These are phyloP conservation scores for Triops cancriformis DNA, from an alignment of 1,140 invertebrate species.

Conservation along the genomic window DNA sequence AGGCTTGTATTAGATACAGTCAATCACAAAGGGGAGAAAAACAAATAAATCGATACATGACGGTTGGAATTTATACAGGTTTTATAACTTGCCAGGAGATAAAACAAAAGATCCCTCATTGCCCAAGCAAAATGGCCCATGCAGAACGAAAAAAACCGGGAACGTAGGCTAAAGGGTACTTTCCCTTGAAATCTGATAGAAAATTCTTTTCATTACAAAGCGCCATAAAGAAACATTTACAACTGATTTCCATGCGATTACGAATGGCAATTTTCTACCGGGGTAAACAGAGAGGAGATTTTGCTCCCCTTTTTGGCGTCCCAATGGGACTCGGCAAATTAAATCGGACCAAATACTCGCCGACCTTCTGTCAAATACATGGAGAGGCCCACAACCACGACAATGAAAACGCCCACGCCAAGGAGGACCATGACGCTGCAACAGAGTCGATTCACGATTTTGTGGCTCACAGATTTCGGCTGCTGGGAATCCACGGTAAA, in stretches of 20 bases:
- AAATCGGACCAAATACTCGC: slow-evolving; percentile 20
- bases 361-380: slow-evolving; percentile 23
- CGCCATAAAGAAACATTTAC: neutral
- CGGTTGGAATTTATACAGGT: neutral
- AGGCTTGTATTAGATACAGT: neutral
- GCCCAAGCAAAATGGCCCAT: neutral
- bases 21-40: neutral
- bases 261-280: slow-evolving; percentile 6
- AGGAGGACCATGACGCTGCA: slow-evolving; percentile 24
- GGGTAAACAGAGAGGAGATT: neutral
- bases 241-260: neutral
- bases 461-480: slow-evolving; percentile 18
- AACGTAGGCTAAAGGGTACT: neutral
- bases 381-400: slow-evolving; percentile 25
- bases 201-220: neutral
- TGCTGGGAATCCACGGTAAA: slow-evolving; percentile 23
- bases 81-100: neutral
- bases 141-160: neutral
- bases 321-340: neutral
- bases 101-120: neutral
- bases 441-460: slow-evolving; percentile 19
- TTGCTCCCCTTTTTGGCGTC: no score
- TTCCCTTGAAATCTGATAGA: neutral
- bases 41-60: neutral
- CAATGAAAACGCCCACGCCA: slow-evolving; percentile 19